Evolutionary conservation across 2,888 invertebrate species (phyloP).

Genomic region (Agrenia bidenticulata): DNA sequence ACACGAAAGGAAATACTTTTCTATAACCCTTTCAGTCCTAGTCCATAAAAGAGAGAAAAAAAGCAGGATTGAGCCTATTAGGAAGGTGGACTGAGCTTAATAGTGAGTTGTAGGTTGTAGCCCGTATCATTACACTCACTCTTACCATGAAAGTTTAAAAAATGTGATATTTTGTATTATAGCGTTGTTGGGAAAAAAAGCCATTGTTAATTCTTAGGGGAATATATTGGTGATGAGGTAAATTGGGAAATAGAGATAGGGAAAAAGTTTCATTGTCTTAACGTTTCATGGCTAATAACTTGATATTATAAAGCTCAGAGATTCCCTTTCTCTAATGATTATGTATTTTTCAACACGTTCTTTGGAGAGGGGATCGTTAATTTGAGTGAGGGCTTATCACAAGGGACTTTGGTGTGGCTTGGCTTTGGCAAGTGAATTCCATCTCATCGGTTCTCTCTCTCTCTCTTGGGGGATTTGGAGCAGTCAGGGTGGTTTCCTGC

Average conservation of each 20-base stretch:
- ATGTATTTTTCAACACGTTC: constrained; percentile 9
- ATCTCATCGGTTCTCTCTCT: background rate
- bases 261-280: too few species aligned
- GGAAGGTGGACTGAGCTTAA: too few species aligned
- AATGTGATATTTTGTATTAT: too few species aligned
- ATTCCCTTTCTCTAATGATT: background rate
- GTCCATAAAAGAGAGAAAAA: too few species aligned
- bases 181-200: too few species aligned
- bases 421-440: constrained; percentile 12
- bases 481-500: constrained; percentile 9
- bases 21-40: too few species aligned
- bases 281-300: background rate
- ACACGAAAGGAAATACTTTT: constrained; percentile 3
- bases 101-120: too few species aligned
- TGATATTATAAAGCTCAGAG: background rate
- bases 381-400: constrained; percentile 8
- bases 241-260: background rate
- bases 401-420: constrained; percentile 8
- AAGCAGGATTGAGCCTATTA: too few species aligned
- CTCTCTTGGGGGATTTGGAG: background rate
- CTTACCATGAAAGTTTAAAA: too few species aligned
- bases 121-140: too few species aligned
- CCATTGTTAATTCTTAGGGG: constrained; percentile 8
- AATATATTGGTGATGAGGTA: background rate
- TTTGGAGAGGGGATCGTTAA: constrained; percentile 12